Evolutionary conservation across 2,797 vertebrate species (phyloP).

Genomic region (Micrastur ruficollis): DNA sequence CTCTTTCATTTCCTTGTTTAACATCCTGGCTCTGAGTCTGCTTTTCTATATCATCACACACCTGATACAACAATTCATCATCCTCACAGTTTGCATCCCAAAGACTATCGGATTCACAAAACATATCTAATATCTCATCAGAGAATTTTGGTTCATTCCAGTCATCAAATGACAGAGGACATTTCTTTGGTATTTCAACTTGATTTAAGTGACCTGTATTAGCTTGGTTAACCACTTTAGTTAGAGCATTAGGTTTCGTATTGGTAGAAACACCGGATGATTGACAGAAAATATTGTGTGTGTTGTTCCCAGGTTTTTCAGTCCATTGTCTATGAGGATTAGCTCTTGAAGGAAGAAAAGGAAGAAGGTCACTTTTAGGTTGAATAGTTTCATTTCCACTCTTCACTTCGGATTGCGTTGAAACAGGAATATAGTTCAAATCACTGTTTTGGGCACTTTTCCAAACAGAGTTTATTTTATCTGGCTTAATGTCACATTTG

Average conservation of each 20-base stretch:
- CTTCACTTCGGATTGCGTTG: constrained; percentile 6
- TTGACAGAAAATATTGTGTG: background rate
- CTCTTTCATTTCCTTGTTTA: constrained; percentile 36
- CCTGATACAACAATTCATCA: constrained; percentile 86
- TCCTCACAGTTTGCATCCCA: constrained; percentile 85
- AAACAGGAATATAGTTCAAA: constrained; percentile 18
- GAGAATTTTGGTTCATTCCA: constrained; percentile 59
- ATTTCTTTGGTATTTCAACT: constrained; percentile 22
- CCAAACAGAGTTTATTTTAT: constrained; percentile 13
- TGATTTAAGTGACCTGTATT: background rate
- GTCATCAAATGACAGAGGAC: constrained; percentile 45
- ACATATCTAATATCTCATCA: constrained; percentile 69
- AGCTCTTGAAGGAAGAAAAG: constrained; percentile 13
- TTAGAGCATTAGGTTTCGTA: background rate
- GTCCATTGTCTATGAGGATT: background rate
- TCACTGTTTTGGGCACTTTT: constrained; percentile 50
- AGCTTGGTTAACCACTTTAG: background rate
- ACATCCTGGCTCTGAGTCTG: constrained; percentile 68
- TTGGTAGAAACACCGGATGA: constrained; percentile 11
- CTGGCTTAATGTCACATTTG: constrained; percentile 1
- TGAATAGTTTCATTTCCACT: constrained; percentile 27
- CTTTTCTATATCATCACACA: constrained; percentile 88
- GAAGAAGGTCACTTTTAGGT: background rate
- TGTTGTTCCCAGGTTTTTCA: background rate
- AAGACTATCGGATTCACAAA: constrained; percentile 71